Evolutionary conservation across 2,113 vertebrate genomes (phyloP), one percentile per base, ranked within the genome.

Genomic region (Canis aureus): DNA sequence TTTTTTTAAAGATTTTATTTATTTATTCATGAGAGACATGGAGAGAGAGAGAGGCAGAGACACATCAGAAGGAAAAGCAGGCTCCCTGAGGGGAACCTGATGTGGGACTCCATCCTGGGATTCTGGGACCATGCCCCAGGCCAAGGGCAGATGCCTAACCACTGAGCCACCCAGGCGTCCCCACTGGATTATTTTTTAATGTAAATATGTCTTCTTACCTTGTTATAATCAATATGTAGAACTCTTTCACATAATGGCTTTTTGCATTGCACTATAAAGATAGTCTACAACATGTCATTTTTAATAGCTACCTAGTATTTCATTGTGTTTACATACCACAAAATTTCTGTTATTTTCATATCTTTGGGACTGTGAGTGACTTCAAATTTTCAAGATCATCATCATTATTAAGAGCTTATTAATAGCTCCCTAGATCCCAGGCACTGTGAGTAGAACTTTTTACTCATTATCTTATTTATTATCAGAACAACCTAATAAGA

Each of bases 321-420:
- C 64, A 64, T 62, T 88, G 59, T 92, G 38, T 95, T 97, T 80
- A 60, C 3, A 85, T 57, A 79, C 0, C 29, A 59, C 19, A 82
- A 19, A 2, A 76, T 93, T 82, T 91, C 53, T 69, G n/a, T 11
- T 88, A 11, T 55, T 87, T 87, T 89, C 9, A 55, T 73, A 78
- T 55, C 80, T 67, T 85, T 90, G 25, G 8, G 15, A 55, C 38
- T 69, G 43, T 81, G 51, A 49, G 16, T 95, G 32, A 43, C 67
- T 97, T 93, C 43, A 84, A 20, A 51, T 89, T 69, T 62, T 94
- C 76, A 57, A 51, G 22, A 51, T 88, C 74, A 62, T 53, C 53
- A 59, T n/a, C 66, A 29, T 43, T 43, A 5, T 43, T 43, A 43
- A 43, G 49, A 74, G 27, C 27, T 78, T 53, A 64, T 57, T 57